Conservation (phyloP, 1,140 invertebrate species). For the Elysia chlorotica region DNA sequence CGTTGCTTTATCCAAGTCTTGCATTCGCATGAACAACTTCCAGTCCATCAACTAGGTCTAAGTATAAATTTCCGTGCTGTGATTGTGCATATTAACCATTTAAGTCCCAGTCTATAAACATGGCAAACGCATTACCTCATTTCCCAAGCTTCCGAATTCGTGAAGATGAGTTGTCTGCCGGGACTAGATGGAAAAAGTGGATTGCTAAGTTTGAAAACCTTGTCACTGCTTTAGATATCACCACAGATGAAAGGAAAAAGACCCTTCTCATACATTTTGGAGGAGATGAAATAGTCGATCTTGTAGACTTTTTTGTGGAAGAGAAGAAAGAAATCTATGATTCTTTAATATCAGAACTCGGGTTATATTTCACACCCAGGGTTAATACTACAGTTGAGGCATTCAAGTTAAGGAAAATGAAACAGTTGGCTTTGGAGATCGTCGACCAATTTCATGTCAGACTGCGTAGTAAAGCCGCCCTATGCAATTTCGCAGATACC, state of each 20-base stretch:
- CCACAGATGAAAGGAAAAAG: neutral
- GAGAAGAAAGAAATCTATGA: neutral
- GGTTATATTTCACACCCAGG: neutral
- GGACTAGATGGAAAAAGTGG: conserved; percentile 4
- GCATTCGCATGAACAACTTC: neutral
- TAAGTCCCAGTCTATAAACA: too few species aligned
- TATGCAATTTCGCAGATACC: neutral
- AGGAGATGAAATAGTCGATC: neutral
- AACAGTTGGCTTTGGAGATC: neutral
- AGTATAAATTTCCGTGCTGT: neutral
- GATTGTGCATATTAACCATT: neutral
- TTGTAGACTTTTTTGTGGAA: neutral
- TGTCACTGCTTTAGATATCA: neutral
- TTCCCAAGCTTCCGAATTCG: neutral
- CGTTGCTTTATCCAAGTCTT: too few species aligned
- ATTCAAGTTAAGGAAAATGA: neutral
- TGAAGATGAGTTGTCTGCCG: neutral
- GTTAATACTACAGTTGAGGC: conserved; percentile 5
- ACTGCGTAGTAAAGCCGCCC: neutral
- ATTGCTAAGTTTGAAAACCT: neutral
- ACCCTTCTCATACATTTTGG: neutral
- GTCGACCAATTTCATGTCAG: neutral
- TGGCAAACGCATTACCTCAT: neutral
- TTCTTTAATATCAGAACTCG: neutral
- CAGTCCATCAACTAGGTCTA: neutral